These are phyloP conservation scores for Chironomus riparius DNA, from an alignment of 2,888 invertebrate genomes.

Conservation along the genomic window DNA sequence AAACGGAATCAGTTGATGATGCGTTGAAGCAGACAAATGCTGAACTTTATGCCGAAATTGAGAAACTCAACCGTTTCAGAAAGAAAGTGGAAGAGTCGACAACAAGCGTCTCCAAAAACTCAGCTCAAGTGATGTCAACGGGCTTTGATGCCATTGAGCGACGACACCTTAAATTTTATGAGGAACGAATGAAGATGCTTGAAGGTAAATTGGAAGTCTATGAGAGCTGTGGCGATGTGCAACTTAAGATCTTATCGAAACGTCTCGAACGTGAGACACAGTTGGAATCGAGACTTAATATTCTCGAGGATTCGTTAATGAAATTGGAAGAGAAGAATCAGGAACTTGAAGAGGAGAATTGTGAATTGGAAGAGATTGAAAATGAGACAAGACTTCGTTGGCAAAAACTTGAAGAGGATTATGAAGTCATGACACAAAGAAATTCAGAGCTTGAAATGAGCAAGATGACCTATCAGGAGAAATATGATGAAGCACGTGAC, in stretches of 20 bases:
- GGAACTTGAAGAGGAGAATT: slow-evolving; percentile 59
- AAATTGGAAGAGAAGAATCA: slow-evolving; percentile 55
- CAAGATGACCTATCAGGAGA: slow-evolving; percentile 50
- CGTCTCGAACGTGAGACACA: slow-evolving; percentile 54
- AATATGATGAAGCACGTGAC: slow-evolving; percentile 47
- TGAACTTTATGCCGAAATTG: slow-evolving; percentile 52
- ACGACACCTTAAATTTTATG: slow-evolving; percentile 55
- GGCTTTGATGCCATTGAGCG: slow-evolving; percentile 37
- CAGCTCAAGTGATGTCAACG: slow-evolving; percentile 17
- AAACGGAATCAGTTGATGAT: slow-evolving; percentile 45
- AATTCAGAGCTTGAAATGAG: slow-evolving; percentile 48
- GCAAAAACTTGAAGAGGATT: slow-evolving; percentile 52
- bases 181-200: slow-evolving; percentile 53
- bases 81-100: slow-evolving; percentile 51
- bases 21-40: slow-evolving; percentile 44
- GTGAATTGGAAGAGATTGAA: slow-evolving; percentile 66
- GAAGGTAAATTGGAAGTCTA: slow-evolving; percentile 57
- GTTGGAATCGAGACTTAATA: slow-evolving; percentile 44
- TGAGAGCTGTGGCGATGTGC: slow-evolving; percentile 55
- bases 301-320: slow-evolving; percentile 45
- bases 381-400: slow-evolving; percentile 52
- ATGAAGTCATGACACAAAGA: slow-evolving; percentile 47
- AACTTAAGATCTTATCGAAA: slow-evolving; percentile 51
- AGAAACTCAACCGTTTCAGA: slow-evolving; percentile 54
- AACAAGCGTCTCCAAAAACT: neutral